Evolutionary conservation across 2,888 invertebrate genomes (phyloP).

Genomic region (Zonitis immaculata): DNA sequence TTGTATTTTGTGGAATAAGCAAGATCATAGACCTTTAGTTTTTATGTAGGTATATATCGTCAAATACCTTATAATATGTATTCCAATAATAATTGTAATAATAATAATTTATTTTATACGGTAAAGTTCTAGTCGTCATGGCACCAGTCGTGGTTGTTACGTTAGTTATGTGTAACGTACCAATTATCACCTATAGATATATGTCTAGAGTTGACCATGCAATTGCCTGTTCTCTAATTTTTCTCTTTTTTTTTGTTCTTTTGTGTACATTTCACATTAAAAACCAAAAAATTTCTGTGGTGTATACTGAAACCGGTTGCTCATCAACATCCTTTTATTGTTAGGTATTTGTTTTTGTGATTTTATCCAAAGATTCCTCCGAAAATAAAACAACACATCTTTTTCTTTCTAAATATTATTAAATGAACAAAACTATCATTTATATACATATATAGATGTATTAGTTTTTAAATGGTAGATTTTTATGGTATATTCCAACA

Average conservation of each 20-base stretch:
- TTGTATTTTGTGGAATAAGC: background rate
- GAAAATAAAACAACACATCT: conserved; percentile 36
- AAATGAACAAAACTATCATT: background rate
- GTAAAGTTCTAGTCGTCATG: conserved; percentile 23
- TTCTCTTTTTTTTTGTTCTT: conserved; percentile 11
- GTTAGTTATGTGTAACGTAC: conserved; percentile 38
- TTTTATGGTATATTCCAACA: background rate
- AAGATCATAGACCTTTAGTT: background rate
- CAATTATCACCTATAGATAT: conserved; percentile 44
- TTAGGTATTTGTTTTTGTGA: conserved; percentile 34
- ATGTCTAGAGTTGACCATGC: conserved; percentile 40
- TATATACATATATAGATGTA: background rate
- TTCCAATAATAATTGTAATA: conserved; percentile 5
- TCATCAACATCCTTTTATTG: background rate
- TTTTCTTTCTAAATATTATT: background rate
- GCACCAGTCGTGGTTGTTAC: conserved; percentile 36
- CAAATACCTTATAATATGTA: background rate
- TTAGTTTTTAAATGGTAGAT: background rate
- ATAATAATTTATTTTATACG: conserved; percentile 18
- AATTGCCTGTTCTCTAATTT: conserved; percentile 37
- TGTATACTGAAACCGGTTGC: conserved; percentile 45
- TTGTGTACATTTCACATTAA: conserved; percentile 47
- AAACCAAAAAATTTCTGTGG: conserved; percentile 40
- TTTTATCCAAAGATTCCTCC: conserved; percentile 26
- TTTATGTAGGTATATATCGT: background rate